Base-by-base conservation (phyloP, 2,888 invertebrate species). In the Macrophya alboannulata region DNA sequence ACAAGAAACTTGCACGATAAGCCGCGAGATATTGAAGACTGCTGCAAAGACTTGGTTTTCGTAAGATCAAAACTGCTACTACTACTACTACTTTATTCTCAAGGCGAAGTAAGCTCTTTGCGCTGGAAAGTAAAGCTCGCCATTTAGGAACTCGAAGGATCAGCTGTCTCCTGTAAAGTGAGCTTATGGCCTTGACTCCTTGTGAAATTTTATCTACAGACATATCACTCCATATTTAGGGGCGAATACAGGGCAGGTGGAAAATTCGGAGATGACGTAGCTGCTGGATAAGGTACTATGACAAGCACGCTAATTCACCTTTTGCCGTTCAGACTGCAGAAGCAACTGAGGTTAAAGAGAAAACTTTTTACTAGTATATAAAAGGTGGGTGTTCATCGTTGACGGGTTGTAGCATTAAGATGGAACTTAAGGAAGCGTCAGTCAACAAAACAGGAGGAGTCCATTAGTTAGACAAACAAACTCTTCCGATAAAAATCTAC, bases 381-480 rank as follows among this genome's bases (percentile, higher is more conserved):
- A 43, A 74, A 74, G 45, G n/a, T 74, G 43, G 43, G 37, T 68
- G 68, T 74, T 74, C 72, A 43, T 15, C 43, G 76, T 85, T 65
- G 74, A 82, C 86, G 40, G 21, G 17, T 10, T 25, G 21, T 83
- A 21, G 45, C 71, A 48, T 82, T 48, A 85, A 71, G 85, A 83
- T 74, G 84, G 85, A 85, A 86, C 86, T 85, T 85, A 85, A 85
- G 85, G 55, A 87, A 87, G 87, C 87, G 86, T 86, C 87, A 86
- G 85, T 81, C 81, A 82, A 55, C 74, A 51, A 76, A 84, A 74
- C 55, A 71, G 84, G 72, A 82, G 84, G 55, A 86, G 81, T 86
- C 85, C 88, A 88, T 88, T 87, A 88, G 86, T 86, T 81, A 84
- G 65, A 85, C 84, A 87, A 88, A 87, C 88, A 88, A 86, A 85